phyloP scores from a whole-genome alignment of 2,888 invertebrate genomes.

The Drosophila merina region DNA sequence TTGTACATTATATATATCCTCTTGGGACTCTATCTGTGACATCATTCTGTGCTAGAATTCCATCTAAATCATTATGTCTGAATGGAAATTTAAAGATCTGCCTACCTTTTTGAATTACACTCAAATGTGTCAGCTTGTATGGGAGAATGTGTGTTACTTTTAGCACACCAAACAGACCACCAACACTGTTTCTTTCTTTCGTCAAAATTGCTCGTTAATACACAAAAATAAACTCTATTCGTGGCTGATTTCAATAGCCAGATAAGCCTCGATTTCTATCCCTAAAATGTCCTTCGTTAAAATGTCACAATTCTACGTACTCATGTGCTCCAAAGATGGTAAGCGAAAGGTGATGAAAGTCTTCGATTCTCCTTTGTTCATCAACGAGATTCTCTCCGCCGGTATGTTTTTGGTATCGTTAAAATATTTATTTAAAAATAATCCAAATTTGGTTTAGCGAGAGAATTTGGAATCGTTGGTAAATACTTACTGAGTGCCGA shows the following conservation, averaged over 20 bases:
- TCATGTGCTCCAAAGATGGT: not conserved
- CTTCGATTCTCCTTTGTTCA: not conserved
- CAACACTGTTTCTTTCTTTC: not conserved
- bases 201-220: not conserved
- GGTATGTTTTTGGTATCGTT: conserved; percentile 7
- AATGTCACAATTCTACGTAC: conserved; percentile 4
- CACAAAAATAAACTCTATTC: not conserved
- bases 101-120: not conserved
- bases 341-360: not conserved
- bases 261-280: too few relatives aligned
- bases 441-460: not conserved
- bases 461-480: conserved; percentile 25
- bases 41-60: not conserved
- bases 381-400: conserved; percentile 10
- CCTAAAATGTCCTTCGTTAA: not conserved
- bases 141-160: not conserved
- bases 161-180: not conserved
- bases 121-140: not conserved
- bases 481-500: conserved; percentile 23
- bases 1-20: conserved; percentile 81
- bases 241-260: not conserved
- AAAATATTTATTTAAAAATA: not conserved
- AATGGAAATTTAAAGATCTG: not conserved
- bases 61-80: conserved; percentile 26
- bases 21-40: conserved; percentile 81